These are phyloP conservation scores for Anolis sagrei DNA, from an alignment of 2,113 vertebrate species.

Conservation along the genomic window DNA sequence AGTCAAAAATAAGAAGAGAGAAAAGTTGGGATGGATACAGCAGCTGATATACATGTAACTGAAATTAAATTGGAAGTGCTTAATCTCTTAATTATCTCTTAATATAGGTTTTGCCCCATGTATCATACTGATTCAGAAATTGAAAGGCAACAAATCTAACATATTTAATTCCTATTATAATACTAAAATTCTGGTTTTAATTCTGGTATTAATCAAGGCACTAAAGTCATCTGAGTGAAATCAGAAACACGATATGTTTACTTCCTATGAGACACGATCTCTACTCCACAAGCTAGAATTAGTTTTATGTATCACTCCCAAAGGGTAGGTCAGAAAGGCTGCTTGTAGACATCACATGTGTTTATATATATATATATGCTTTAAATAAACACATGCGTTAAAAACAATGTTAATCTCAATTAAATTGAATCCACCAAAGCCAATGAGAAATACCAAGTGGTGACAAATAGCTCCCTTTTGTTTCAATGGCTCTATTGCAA, in stretches of 20 bases:
- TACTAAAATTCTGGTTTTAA: no score
- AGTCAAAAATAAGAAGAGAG: no score
- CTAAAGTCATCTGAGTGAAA: not conserved
- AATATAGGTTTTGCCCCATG: not conserved
- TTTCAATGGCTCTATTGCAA: no score
- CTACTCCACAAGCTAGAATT: not conserved
- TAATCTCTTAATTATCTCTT: not conserved
- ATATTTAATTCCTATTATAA: no score
- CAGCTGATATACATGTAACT: no score
- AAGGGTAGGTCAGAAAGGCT: no score
- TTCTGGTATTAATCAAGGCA: no score
- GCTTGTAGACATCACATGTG: not conserved
- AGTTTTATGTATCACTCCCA: not conserved
- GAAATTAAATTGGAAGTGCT: not conserved
- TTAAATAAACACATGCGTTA: not conserved
- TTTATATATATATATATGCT: not conserved
- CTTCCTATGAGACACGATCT: not conserved
- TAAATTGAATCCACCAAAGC: no score
- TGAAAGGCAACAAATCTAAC: not conserved
- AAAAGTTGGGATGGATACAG: no score
- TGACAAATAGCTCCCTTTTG: no score
- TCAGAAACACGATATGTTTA: not conserved
- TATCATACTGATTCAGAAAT: not conserved
- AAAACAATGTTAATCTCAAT: no score
- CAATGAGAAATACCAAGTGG: no score